Conservation (phyloP, 1,140 invertebrate species). For the Pectinophora gossypiella region DNA sequence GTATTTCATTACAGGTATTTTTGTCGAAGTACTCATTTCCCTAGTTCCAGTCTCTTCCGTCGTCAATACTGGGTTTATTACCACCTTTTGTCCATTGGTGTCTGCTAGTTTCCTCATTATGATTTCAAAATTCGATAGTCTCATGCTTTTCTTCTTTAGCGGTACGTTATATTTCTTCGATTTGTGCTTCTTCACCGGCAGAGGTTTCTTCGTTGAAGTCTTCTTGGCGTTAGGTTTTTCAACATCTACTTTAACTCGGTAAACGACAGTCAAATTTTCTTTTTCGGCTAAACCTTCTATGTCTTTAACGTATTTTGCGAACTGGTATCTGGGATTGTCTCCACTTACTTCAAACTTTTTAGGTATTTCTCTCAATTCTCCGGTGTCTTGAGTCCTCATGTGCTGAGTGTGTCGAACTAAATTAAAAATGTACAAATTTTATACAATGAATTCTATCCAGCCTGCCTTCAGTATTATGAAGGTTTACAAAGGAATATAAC, state of each 20-base stretch:
- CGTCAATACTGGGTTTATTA: constrained; percentile 20
- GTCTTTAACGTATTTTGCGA: constrained; percentile 41
- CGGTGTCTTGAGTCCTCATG: not conserved
- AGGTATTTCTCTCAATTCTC: constrained; percentile 25
- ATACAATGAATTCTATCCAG: no score
- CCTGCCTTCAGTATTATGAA: no score
- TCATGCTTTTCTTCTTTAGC: constrained; percentile 59
- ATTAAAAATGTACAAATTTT: no score
- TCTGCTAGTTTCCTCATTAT: constrained; percentile 38
- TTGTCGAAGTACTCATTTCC: constrained; percentile 31
- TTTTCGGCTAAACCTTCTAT: constrained; percentile 37
- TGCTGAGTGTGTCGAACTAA: not conserved
- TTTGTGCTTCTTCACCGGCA: constrained; percentile 25
- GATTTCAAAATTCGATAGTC: constrained; percentile 54
- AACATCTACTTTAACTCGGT: constrained; percentile 45
- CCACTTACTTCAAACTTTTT: constrained; percentile 47
- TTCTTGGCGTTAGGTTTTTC: constrained; percentile 6
- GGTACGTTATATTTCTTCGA: constrained; percentile 61
- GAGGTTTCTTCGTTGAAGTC: constrained; percentile 27
- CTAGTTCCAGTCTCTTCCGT: constrained; percentile 27
- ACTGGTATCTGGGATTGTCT: constrained; percentile 28
- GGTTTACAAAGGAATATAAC: no score
- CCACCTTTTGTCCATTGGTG: constrained; percentile 21
- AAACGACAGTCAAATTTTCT: constrained; percentile 39
- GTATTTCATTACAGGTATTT: constrained; percentile 33